Evolutionary conservation across 1,140 invertebrate species (phyloP), one percentile per base, ranked within the genome.

Genomic region (Adoxophyes honmai): DNA sequence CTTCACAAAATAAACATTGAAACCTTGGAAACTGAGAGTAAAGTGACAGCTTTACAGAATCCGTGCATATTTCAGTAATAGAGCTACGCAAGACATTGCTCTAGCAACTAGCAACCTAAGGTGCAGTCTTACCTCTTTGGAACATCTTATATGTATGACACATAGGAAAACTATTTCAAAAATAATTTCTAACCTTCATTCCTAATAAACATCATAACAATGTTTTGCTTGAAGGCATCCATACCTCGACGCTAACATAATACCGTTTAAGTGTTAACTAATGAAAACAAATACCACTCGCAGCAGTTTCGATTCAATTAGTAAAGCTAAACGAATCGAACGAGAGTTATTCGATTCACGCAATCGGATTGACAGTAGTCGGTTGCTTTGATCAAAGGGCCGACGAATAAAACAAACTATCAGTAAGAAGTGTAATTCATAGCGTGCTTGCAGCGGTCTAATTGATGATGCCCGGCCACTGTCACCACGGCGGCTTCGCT

Each of bases 261-360:
- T 48, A 48, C n/a, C 42, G 14, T 10, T 48, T 9, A 59, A 35
- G 55, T 58, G 60, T 55, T 52, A 62, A 63, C 64, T 65, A 66
- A 66, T 68, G 62, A 64, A 63, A 69, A 69, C 57, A 66, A 74
- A 70, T 74, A 64, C 59, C 52, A 39, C 64, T 56, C 11, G 36
- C 58, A 59, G 62, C 64, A 60, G 54, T 62, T 65, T 71, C 62
- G 55, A 60, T 72, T 68, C 65, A 75, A 69, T 72, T 75, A 67
- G 60, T 66, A 60, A 39, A 64, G 55, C 39, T 51, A 66, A 70
- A 64, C 34, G 36, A 57, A 54, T 59, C 61, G 60, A 64, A 64
- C 62, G 59, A 62, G 55, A 60, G 65, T 42, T 61, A 73, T 70
- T 73, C 60, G 57, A 62, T 60, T 54, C 56, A 65, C 48, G 67